Evolutionary conservation across 2,113 vertebrate genomes (phyloP).

Genomic region (Nothoprocta pentlandii): DNA sequence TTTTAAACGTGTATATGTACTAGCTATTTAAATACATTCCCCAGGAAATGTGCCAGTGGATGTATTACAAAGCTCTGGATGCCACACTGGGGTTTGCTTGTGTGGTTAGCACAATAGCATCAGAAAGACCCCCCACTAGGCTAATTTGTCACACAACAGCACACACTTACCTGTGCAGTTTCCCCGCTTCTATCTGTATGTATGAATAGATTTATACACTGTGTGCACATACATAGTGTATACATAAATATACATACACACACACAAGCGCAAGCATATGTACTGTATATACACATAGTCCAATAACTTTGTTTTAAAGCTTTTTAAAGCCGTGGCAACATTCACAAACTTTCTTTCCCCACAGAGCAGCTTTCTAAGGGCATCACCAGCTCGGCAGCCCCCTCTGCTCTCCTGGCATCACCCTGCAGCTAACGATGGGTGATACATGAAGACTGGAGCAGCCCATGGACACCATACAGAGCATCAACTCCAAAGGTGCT

Average conservation of each 20-base stretch:
- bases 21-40: slow-evolving; percentile 66
- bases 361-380: not conserved
- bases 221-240: not conserved
- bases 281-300: not conserved
- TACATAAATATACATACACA: not conserved
- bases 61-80: slow-evolving; percentile 22
- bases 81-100: slow-evolving; percentile 32
- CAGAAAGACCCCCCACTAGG: not conserved
- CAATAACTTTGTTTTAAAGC: not conserved
- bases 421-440: not conserved
- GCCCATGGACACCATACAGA: not conserved
- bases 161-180: slow-evolving; percentile 19
- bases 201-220: not conserved
- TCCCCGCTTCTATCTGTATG: not conserved
- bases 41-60: slow-evolving; percentile 61
- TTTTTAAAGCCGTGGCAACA: not conserved
- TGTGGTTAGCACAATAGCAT: not conserved
- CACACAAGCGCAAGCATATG: not conserved
- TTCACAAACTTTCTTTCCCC: not conserved
- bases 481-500: not conserved
- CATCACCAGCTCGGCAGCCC: not conserved
- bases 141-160: not conserved
- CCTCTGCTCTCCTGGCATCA: not conserved
- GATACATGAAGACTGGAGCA: not conserved
- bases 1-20: slow-evolving; percentile 70